Percentiles rank a stretch among this genome's conserved stretches.
Conservation (phyloP, 1,140 invertebrate species). For the Campodea augens region DNA sequence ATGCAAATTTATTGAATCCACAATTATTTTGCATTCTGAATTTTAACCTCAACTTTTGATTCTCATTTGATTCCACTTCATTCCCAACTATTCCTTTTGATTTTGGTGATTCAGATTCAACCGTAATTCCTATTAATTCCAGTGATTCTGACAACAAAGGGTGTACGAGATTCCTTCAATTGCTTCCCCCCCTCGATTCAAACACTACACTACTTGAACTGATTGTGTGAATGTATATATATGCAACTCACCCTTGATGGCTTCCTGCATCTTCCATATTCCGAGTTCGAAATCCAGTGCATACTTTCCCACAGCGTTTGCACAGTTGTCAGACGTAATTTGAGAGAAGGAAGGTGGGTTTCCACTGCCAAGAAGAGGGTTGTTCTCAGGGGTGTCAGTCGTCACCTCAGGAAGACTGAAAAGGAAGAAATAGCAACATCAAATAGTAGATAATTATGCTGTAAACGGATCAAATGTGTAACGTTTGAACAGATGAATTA, state of each 20-base stretch:
- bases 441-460: too few species aligned
- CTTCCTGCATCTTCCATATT: conserved; percentile 40
- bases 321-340: conserved; percentile 60
- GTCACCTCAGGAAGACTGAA: conserved; percentile 75
- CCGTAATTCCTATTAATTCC: conserved; percentile 4
- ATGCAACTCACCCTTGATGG: conserved; percentile 23
- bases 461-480: too few species aligned
- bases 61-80: too few species aligned
- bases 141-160: too few species aligned
- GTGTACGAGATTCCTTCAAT: too few species aligned
- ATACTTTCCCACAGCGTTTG: conserved; percentile 59
- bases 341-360: conserved; percentile 58
- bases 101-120: background rate
- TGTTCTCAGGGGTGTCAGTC: conserved; percentile 49
- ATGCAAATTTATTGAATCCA: conserved; percentile 4
- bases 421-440: conserved; percentile 22
- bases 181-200: conserved; percentile 1
- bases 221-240: conserved; percentile 5
- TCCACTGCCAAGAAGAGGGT: conserved; percentile 47
- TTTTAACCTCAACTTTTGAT: too few species aligned
- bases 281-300: conserved; percentile 62
- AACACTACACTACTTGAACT: conserved; percentile 1
- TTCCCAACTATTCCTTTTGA: too few species aligned
- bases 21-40: background rate
- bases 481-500: too few species aligned